Conservation (phyloP, 2,797 vertebrate genomes). For the Thunnus albacares region DNA sequence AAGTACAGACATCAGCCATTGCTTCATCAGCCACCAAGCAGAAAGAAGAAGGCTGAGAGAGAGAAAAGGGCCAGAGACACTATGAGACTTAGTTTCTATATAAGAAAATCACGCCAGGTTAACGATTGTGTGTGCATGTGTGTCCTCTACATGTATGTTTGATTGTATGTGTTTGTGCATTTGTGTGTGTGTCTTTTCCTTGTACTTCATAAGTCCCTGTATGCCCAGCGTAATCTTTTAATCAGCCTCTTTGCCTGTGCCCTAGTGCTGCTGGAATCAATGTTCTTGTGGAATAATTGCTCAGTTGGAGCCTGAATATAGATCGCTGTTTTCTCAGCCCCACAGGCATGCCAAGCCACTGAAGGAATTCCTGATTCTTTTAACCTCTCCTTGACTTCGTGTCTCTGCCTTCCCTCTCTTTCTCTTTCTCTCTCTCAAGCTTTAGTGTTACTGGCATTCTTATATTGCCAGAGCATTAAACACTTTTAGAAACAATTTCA, state of each 20-base stretch:
- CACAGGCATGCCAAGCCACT: slow-evolving; percentile 46
- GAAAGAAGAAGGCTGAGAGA: slow-evolving; percentile 26
- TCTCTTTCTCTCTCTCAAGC: slow-evolving; percentile 26
- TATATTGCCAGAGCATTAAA: slow-evolving; percentile 20
- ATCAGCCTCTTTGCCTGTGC: slow-evolving; percentile 73
- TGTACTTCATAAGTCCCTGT: slow-evolving; percentile 54
- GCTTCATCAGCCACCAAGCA: slow-evolving; percentile 53
- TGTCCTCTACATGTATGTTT: slow-evolving; percentile 20
- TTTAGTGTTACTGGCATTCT: slow-evolving; percentile 4
- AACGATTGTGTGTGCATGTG: slow-evolving; percentile 1
- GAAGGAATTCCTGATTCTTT: slow-evolving; percentile 67
- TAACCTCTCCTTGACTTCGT: slow-evolving; percentile 59
- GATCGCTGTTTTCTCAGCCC: slow-evolving; percentile 59
- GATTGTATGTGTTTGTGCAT: neutral
- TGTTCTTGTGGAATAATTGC: slow-evolving; percentile 78
- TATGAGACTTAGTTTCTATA: slow-evolving; percentile 21
- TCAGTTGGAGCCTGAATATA: slow-evolving; percentile 72
- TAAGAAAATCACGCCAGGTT: neutral
- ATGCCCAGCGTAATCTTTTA: slow-evolving; percentile 76
- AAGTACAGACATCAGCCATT: slow-evolving; percentile 70
- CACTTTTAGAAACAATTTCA: slow-evolving; percentile 30
- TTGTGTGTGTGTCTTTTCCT: slow-evolving; percentile 30
- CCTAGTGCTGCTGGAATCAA: slow-evolving; percentile 66
- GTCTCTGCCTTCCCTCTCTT: neutral
- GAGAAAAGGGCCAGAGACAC: slow-evolving; percentile 14